phyloP scores from a whole-genome alignment of 2,888 invertebrate species.

The Oxyteleia sp. region DNA sequence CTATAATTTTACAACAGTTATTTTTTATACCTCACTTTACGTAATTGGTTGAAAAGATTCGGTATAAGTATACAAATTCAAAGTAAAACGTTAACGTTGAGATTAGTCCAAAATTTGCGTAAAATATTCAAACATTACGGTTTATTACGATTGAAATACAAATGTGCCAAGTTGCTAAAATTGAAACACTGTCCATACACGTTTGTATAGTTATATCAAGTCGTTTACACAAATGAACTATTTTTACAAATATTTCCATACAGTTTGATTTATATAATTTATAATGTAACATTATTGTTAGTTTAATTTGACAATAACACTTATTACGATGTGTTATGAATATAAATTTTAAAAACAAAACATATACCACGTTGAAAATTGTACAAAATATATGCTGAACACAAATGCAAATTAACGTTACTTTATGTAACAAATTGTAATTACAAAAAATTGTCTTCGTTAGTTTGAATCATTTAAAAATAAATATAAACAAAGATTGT shows the following conservation, averaged over 20 bases:
- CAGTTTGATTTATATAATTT: neutral
- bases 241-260: neutral
- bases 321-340: conserved; percentile 9
- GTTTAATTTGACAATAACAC: conserved; percentile 4
- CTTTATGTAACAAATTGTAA: conserved; percentile 6
- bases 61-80: neutral
- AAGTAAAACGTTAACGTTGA: neutral
- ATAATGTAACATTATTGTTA: neutral
- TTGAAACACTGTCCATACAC: neutral
- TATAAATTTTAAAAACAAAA: conserved; percentile 2
- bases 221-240: neutral
- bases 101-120: neutral
- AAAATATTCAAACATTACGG: neutral
- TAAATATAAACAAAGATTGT: conserved; percentile 18
- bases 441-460: conserved; percentile 26
- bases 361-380: neutral
- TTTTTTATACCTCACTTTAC: neutral
- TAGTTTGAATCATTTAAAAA: conserved; percentile 2
- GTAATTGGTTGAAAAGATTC: neutral
- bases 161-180: neutral
- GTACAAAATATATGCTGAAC: conserved; percentile 1
- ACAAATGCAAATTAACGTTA: neutral
- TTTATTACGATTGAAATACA: neutral
- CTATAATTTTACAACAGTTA: neutral
- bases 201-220: neutral